A percentile compares a stretch with the other conserved stretches of the same genome.
Conservation (phyloP, 2,113 vertebrate species). For the Amazona guildingii region DNA sequence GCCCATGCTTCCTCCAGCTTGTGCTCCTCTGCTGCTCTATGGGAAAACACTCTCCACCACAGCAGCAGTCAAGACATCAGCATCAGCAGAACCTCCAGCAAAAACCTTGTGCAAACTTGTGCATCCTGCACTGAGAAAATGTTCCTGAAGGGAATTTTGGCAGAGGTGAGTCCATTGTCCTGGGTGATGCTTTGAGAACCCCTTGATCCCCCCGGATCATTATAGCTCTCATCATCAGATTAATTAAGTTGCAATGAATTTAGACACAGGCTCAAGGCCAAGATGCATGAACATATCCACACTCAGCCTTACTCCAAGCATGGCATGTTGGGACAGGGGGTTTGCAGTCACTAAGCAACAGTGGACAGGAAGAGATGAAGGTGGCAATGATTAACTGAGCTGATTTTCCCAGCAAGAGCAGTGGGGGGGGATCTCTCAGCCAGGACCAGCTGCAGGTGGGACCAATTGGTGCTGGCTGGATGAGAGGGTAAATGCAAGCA, state of each 20-base stretch:
- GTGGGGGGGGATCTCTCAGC: not conserved
- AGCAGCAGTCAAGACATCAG: not conserved
- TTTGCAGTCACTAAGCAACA: not conserved
- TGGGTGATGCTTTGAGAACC: not conserved
- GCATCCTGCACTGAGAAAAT: not conserved
- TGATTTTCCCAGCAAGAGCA: not conserved
- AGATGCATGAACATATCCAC: not conserved
- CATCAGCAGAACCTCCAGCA: not conserved
- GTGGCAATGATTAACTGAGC: not conserved
- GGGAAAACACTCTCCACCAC: not conserved
- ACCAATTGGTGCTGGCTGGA: not conserved
- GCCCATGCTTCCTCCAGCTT: not conserved
- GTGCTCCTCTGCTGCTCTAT: not conserved
- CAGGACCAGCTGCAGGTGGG: not conserved
- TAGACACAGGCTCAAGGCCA: accelerated
- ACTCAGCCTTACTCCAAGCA: not conserved
- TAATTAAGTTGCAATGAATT: not conserved
- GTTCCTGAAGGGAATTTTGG: not conserved
- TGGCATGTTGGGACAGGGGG: too few species aligned
- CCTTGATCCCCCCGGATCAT: not conserved
- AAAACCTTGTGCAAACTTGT: not conserved
- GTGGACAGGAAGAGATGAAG: not conserved
- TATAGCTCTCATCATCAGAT: not conserved
- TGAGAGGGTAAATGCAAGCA: not conserved
- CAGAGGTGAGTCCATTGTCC: not conserved